Evolutionary conservation across 53 echinoderm and acorn worm genomes (phyloP).

Genomic region (Mesocentrotus franciscanus): DNA sequence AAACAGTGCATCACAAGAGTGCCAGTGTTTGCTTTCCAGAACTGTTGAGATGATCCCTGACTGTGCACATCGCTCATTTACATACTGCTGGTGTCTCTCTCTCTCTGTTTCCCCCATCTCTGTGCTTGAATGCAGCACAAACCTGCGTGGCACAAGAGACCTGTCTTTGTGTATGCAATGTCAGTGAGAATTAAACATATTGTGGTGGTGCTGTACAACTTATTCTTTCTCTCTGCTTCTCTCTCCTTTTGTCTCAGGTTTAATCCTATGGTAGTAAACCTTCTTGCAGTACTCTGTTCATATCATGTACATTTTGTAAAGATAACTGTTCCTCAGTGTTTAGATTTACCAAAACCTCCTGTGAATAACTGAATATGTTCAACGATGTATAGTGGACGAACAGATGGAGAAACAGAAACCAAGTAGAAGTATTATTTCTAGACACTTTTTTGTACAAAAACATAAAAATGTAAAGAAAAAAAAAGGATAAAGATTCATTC

Average conservation of each 20-base stretch:
- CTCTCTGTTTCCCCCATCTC: not conserved
- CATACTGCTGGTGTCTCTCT: not conserved
- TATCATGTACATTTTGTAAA: slow-evolving; percentile 55
- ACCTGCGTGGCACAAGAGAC: not conserved
- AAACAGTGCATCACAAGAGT: not conserved
- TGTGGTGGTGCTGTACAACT: not conserved
- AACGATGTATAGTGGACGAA: slow-evolving; percentile 23
- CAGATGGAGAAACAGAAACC: not conserved
- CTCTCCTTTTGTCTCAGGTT: slow-evolving; percentile 32
- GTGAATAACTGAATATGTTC: slow-evolving; percentile 40
- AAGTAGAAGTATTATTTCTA: slow-evolving; percentile 64
- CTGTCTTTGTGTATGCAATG: not conserved
- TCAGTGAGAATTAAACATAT: slow-evolving; percentile 11
- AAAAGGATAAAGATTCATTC: slow-evolving; percentile 48
- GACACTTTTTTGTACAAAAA: slow-evolving; percentile 57
- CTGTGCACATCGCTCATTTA: slow-evolving; percentile 44
- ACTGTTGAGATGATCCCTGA: slow-evolving; percentile 58
- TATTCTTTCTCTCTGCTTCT: not conserved
- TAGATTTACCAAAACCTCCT: slow-evolving; percentile 13
- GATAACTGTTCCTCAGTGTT: slow-evolving; percentile 12
- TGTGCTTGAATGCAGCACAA: not conserved
- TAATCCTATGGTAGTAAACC: not conserved
- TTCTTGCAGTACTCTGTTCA: slow-evolving; percentile 59
- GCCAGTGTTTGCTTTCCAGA: not conserved
- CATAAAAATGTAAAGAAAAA: slow-evolving; percentile 44